Conservation (phyloP, 1,140 invertebrate genomes). For the Trichonephila inaurata region DNA sequence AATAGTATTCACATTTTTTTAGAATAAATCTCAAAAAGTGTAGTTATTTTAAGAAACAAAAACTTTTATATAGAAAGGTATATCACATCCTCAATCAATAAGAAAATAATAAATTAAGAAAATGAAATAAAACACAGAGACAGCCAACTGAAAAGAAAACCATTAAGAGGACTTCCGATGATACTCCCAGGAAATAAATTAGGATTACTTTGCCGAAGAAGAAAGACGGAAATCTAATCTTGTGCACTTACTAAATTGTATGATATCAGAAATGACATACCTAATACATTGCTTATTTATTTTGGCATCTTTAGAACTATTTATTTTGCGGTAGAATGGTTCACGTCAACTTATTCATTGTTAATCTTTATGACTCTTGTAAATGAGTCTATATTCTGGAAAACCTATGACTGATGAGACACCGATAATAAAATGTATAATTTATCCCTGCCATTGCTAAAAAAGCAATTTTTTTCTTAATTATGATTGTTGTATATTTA, state of each 20-base stretch:
- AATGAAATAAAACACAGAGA: neutral
- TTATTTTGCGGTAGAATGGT: neutral
- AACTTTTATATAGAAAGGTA: no score
- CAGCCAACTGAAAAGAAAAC: neutral
- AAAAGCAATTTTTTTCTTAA: no score
- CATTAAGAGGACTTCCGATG: neutral
- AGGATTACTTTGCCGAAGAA: neutral
- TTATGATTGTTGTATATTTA: no score
- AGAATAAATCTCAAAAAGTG: no score
- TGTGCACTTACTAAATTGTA: neutral
- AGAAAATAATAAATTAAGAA: neutral
- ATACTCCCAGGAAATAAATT: neutral
- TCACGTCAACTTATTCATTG: neutral
- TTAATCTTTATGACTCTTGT: neutral
- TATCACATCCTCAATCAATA: neutral
- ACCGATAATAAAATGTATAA: neutral
- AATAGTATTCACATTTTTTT: no score
- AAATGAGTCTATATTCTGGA: constrained; percentile 3
- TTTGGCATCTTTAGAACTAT: constrained; percentile 5
- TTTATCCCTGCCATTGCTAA: neutral
- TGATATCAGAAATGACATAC: neutral
- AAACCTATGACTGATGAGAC: neutral
- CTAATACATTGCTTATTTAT: neutral
- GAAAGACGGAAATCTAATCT: constrained; percentile 20
- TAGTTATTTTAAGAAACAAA: no score